Conservation (phyloP, 2,797 vertebrate genomes). For the Sciaenops ocellatus region DNA sequence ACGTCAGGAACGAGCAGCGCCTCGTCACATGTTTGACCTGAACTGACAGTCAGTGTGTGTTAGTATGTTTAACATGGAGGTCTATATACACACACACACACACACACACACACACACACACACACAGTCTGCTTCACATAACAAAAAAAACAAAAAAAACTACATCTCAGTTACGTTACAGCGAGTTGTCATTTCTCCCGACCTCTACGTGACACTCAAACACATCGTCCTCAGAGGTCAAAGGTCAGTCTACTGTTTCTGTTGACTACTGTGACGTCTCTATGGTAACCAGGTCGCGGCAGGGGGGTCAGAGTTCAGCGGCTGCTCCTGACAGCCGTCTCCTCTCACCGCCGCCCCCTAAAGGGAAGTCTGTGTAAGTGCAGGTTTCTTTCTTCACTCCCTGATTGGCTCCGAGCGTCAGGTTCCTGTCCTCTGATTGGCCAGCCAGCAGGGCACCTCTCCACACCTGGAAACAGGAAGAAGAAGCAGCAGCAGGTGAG, state of each 20-base stretch:
- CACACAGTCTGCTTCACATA: neutral
- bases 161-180: constrained; percentile 23
- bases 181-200: neutral
- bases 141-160: neutral
- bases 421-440: constrained; percentile 74
- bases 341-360: constrained; percentile 18
- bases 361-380: constrained; percentile 50
- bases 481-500: neutral
- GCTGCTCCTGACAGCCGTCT: constrained; percentile 3
- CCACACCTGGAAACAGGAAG: constrained; percentile 62
- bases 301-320: constrained; percentile 27
- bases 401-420: constrained; percentile 41
- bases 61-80: too few species aligned
- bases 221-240: constrained; percentile 28
- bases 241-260: constrained; percentile 37
- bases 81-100: neutral
- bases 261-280: constrained; percentile 48
- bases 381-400: constrained; percentile 1
- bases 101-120: constrained; percentile 18
- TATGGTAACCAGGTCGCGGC: constrained; percentile 43
- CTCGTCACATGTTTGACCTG: too few species aligned
- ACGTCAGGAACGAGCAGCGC: too few species aligned
- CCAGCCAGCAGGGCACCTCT: constrained; percentile 74
- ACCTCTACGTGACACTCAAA: constrained; percentile 2
- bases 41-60: too few species aligned